phyloP scores from a whole-genome alignment of 2,888 invertebrate species.

The Drosophila borealis region DNA sequence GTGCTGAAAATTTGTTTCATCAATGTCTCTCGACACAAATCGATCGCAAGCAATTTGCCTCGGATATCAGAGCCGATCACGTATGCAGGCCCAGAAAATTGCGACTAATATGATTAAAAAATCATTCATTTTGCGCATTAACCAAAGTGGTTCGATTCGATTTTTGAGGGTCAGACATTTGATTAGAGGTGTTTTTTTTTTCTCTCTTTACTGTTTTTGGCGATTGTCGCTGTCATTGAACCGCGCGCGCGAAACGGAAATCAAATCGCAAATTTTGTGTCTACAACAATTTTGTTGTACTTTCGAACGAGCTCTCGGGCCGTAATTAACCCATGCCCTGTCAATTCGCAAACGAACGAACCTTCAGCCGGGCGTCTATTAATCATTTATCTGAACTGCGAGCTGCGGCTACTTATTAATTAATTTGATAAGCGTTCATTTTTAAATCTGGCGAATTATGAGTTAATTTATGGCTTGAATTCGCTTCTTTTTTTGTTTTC shows the following conservation, averaged over 20 bases:
- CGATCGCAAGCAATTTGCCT: slow-evolving; percentile 51
- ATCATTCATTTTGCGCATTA: slow-evolving; percentile 73
- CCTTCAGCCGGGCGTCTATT: slow-evolving; percentile 40
- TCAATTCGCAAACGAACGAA: slow-evolving; percentile 17
- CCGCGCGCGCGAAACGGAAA: slow-evolving; percentile 46
- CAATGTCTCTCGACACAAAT: slow-evolving; percentile 35
- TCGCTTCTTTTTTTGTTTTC: neutral
- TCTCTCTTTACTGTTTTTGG: slow-evolving; percentile 15
- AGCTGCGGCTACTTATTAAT: slow-evolving; percentile 64
- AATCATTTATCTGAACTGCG: slow-evolving; percentile 45
- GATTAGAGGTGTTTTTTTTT: slow-evolving; percentile 63
- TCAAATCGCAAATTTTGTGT: slow-evolving; percentile 12
- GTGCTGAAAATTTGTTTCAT: slow-evolving; percentile 51
- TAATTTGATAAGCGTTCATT: slow-evolving; percentile 75
- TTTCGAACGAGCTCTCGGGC: slow-evolving; percentile 1
- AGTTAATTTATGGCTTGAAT: slow-evolving; percentile 67
- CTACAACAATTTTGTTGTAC: slow-evolving; percentile 5
- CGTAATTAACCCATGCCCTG: slow-evolving; percentile 35
- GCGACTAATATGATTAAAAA: slow-evolving; percentile 73
- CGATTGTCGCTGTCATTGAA: slow-evolving; percentile 62
- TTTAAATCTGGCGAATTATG: slow-evolving; percentile 64
- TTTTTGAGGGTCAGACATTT: slow-evolving; percentile 70
- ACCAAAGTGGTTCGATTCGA: slow-evolving; percentile 36
- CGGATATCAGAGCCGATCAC: slow-evolving; percentile 36
- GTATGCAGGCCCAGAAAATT: slow-evolving; percentile 55